Base-by-base conservation (phyloP, 1,140 invertebrate species). In the Ylistrum balloti region DNA sequence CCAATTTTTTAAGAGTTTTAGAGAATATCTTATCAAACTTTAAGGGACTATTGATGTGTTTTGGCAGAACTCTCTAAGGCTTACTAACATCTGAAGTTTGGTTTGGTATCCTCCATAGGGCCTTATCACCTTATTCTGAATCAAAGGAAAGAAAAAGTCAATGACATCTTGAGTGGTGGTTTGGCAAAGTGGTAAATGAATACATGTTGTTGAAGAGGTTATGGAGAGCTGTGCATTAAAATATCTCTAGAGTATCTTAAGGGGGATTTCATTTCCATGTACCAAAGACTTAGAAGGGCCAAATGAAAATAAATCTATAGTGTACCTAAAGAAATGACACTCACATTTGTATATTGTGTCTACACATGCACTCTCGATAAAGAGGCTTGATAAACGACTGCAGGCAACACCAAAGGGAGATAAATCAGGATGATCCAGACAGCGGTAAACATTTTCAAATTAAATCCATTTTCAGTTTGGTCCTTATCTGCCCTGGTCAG, bases 391-490 rank as follows among this genome's bases (percentile, higher is more conserved):
- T 74, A 74, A 74, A 74, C 56, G 56, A 74, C 56, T 74, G 5
- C 0, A 74, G 56, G 56, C 56, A 74, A 9, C 22, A 74, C 22
- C 56, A 74, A 74, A 74, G 56, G 56, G 56, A 74, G 56, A 74
- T 74, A 74, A 74, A 74, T 74, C 56, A 74, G 0, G 56, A 74
- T 74, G 56, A 74, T 28, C 20, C 56, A 74, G 56, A 74, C 56
- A 74, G 56, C 9, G 56, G 56, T 74, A 74, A 74, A 74, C 56
- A n/a, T 74, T 74, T 74, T 74, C 56, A 74, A 74, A 74, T 74
- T 74, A 74, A 74, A 74, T 74, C 22, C 56, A 74, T 74, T 74
- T 74, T 74, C 56, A n/a, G 1, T 28, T 22, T 74, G 56, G 56
- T n/a, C 28, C 20, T 74, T 74, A 74, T 74, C 56, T 74, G 56